These are phyloP conservation scores for Electrophaes corylata DNA, from an alignment of 2,888 invertebrate species.

Conservation along the genomic window DNA sequence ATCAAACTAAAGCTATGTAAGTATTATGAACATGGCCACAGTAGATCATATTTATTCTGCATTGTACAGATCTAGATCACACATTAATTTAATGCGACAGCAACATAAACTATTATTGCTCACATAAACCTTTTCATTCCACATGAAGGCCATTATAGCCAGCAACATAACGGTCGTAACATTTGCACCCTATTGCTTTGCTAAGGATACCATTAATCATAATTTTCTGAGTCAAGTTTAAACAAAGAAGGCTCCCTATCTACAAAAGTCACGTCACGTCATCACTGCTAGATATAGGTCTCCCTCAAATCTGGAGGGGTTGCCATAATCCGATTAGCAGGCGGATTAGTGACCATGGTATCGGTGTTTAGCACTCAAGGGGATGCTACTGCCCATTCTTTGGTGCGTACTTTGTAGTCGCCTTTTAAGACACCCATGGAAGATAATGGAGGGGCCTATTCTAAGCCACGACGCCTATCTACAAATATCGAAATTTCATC, in stretches of 20 bases:
- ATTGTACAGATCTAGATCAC: constrained; percentile 23
- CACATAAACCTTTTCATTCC: constrained; percentile 24
- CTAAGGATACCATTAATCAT: constrained; percentile 33
- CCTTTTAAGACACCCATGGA: too few species aligned
- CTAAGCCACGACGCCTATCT: too few species aligned
- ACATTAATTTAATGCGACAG: constrained; percentile 24
- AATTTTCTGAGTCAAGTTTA: constrained; percentile 22
- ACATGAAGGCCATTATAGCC: constrained; percentile 14
- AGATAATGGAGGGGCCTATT: too few species aligned
- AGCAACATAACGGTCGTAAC: constrained; percentile 9
- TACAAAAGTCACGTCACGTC: not conserved
- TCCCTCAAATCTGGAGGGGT: too few species aligned
- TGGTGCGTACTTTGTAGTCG: too few species aligned
- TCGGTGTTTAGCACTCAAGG: too few species aligned
- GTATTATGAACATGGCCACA: not conserved
- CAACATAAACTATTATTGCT: constrained; percentile 18
- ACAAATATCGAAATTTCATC: too few species aligned
- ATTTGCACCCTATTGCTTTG: constrained; percentile 32
- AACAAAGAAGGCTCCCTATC: not conserved
- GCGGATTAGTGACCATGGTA: too few species aligned
- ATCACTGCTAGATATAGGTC: too few species aligned
- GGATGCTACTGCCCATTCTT: too few species aligned
- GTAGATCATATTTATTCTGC: constrained; percentile 13
- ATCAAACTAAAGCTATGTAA: constrained; percentile 9
- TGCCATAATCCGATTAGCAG: too few species aligned